Percentiles rank a stretch among this genome's conserved stretches.
Conservation (phyloP, 2,797 vertebrate species). For the Lepus townsendii region DNA sequence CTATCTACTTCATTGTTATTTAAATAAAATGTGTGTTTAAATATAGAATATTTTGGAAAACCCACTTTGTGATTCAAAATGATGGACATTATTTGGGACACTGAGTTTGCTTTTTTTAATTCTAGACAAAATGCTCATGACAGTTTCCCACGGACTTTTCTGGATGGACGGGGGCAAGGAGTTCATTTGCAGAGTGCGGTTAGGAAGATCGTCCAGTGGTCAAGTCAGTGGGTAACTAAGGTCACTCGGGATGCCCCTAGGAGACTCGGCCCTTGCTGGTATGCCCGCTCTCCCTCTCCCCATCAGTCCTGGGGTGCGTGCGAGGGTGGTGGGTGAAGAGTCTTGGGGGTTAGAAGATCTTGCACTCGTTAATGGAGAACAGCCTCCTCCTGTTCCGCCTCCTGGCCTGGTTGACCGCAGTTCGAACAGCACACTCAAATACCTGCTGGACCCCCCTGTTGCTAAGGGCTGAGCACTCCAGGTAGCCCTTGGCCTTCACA, state of each 20-base stretch:
- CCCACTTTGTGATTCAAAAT: constrained; percentile 57
- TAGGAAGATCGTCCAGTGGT: neutral
- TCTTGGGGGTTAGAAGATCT: constrained; percentile 88
- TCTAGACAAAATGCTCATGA: neutral
- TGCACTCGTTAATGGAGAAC: constrained; percentile 94
- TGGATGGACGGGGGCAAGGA: neutral
- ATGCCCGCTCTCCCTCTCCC: neutral
- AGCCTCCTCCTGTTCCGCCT: constrained; percentile 91
- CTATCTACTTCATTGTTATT: constrained; percentile 40
- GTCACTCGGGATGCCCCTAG: neutral
- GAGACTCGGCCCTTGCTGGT: neutral
- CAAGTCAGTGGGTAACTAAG: neutral
- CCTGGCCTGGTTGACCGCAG: constrained; percentile 93
- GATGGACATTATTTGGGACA: neutral
- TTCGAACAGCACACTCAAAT: constrained; percentile 96
- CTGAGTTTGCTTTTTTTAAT: neutral
- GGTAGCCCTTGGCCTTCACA: constrained; percentile 94
- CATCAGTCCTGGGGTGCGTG: neutral
- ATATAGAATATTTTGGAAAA: constrained; percentile 66
- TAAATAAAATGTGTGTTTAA: constrained; percentile 85
- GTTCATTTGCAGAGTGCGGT: neutral
- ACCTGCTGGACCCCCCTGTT: constrained; percentile 97
- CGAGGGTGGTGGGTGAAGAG: neutral
- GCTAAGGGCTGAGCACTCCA: constrained; percentile 97
- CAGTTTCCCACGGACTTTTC: neutral